Conservation (phyloP, 2,797 vertebrate species). For the Denticeps clupeoides region DNA sequence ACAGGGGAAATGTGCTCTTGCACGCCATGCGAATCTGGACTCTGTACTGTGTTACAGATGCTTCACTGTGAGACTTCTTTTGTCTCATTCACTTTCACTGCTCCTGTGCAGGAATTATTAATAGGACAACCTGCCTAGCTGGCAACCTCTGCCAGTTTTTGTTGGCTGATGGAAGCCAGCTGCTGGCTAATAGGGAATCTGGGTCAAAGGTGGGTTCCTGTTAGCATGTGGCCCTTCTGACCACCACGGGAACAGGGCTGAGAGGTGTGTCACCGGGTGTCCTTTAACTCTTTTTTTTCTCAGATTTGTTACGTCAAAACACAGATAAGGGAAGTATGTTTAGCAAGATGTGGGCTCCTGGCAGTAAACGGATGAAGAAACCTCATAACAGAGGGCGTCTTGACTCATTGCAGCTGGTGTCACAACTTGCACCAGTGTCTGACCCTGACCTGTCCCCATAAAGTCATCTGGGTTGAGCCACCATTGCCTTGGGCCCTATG, state of each 20-base stretch:
- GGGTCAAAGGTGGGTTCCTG: slow-evolving; percentile 24
- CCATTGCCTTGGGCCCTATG: no score
- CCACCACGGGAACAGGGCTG: background rate
- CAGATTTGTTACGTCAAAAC: no score
- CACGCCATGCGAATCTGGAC: no score
- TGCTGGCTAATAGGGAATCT: slow-evolving; percentile 11
- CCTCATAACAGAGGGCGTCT: background rate
- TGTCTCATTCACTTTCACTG: slow-evolving; percentile 6
- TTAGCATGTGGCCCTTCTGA: slow-evolving; percentile 1
- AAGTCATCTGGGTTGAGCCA: no score
- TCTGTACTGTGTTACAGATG: no score
- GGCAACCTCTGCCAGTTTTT: slow-evolving; percentile 7
- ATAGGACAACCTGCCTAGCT: background rate
- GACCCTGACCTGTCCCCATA: no score
- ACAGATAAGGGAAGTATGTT: no score
- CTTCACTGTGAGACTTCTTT: no score
- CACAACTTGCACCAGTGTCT: no score
- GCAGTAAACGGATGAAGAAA: no score
- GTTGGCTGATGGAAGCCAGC: slow-evolving; percentile 14
- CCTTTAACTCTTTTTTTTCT: slow-evolving; percentile 1
- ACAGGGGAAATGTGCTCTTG: no score
- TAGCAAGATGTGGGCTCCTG: no score
- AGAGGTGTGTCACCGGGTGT: slow-evolving; percentile 2
- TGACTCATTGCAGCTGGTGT: background rate
- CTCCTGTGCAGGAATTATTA: slow-evolving; percentile 9